Conservation (phyloP, 1,140 invertebrate species). For the Aphaenogaster rudis region DNA sequence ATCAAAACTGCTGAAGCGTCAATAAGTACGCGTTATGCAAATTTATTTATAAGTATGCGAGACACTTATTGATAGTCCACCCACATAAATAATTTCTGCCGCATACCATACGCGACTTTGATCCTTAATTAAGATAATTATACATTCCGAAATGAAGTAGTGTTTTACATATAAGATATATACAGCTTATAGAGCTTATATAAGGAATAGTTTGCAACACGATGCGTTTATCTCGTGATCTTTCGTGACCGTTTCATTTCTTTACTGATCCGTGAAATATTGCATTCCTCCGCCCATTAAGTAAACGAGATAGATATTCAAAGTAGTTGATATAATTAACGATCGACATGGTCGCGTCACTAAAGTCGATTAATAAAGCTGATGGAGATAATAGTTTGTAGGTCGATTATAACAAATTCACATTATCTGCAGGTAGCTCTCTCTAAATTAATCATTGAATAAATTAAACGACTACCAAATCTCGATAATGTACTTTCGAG, state of each 20-base stretch:
- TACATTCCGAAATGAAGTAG: not conserved
- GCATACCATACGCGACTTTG: not conserved
- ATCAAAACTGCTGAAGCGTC: not conserved
- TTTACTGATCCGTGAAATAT: slow-evolving; percentile 34
- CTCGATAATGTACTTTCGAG: slow-evolving; percentile 67
- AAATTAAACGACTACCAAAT: slow-evolving; percentile 75
- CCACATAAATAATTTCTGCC: slow-evolving; percentile 11
- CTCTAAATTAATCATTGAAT: slow-evolving; percentile 72
- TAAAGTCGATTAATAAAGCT: slow-evolving; percentile 61
- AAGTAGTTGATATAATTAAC: slow-evolving; percentile 63
- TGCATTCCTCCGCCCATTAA: slow-evolving; percentile 33
- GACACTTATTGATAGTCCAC: not conserved
- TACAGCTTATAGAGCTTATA: not conserved
- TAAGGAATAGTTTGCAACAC: slow-evolving; percentile 5
- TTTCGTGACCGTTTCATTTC: slow-evolving; percentile 23
- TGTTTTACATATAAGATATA: not conserved
- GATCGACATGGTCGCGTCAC: slow-evolving; percentile 32
- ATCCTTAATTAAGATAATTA: slow-evolving; percentile 39
- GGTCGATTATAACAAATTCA: slow-evolving; percentile 60
- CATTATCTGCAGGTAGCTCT: slow-evolving; percentile 53
- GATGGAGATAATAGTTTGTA: slow-evolving; percentile 59
- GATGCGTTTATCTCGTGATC: slow-evolving; percentile 8
- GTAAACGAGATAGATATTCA: slow-evolving; percentile 53
- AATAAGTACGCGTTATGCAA: slow-evolving; percentile 31
- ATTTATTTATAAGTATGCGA: slow-evolving; percentile 44